phyloP scores from a whole-genome alignment of 2,113 vertebrate species.

The Ginglymostoma cirratum region DNA sequence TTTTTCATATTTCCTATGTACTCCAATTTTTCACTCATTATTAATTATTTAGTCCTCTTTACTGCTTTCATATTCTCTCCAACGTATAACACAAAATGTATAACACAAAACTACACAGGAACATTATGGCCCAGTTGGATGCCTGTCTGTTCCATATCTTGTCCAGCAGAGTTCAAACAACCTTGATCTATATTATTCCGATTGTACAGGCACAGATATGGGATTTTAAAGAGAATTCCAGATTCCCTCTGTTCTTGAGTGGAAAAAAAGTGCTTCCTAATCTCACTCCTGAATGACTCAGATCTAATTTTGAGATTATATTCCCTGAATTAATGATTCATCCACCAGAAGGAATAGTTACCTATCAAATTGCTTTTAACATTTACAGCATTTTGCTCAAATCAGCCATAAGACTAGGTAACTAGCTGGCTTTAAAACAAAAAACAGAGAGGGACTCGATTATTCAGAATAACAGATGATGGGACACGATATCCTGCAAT shows the following conservation, averaged over 20 bases:
- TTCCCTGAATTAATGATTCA: neutral
- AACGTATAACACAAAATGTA: neutral
- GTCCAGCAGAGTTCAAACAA: neutral
- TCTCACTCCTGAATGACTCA: neutral
- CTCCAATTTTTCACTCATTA: too few relatives aligned
- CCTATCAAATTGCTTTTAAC: neutral
- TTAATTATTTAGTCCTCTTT: too few relatives aligned
- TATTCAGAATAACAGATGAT: neutral
- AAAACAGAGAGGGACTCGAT: neutral
- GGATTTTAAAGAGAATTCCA: neutral
- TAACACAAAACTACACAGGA: neutral
- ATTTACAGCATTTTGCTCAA: neutral
- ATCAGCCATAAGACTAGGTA: neutral
- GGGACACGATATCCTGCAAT: neutral
- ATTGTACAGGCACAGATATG: neutral
- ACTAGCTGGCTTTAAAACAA: neutral
- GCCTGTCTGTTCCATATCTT: neutral
- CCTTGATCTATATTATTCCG: neutral
- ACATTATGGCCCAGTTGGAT: neutral
- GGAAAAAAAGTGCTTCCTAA: neutral
- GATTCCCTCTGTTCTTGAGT: neutral
- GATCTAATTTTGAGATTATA: neutral
- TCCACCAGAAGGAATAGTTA: neutral
- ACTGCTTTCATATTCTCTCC: too few relatives aligned
- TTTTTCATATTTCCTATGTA: too few relatives aligned